Evolutionary conservation across 2,113 vertebrate genomes (phyloP), one percentile per base, ranked within the genome.

Genomic region (Blennius ocellaris): DNA sequence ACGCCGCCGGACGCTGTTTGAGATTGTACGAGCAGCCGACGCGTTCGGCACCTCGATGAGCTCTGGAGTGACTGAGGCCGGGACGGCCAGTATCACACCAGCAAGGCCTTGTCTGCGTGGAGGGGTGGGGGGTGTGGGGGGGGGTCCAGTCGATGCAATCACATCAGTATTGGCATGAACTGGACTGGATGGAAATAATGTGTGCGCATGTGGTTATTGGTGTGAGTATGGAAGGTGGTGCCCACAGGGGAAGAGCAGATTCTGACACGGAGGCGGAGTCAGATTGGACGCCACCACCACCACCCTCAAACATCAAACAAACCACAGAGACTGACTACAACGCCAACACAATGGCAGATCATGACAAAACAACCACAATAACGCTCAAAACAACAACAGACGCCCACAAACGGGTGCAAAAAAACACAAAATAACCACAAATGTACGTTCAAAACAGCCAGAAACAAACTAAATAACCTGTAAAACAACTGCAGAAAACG

Each of bases 161-260:
- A 10, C 78, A 85, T 92, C 80, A 58, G 89, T 92, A 69, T 0
- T 10, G 10, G 37, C 50, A 43, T 63, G 48, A 62, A 40, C 16
- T 48, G 53, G 52, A 60, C 57, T 43, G 64, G 62, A 8, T 49
- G 48, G 63, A 49, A 69, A 56, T 11, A 4, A 66, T 63, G 63
- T 61, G 47, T 63, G 12, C 0, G 11, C 36, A 10, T 36, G 11
- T 7, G 41, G 9, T 9, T 38, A 56, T 8, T 53, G 37, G 38
- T 55, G 44, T 11, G 72, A 50, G 30, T n/a, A 44, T 57, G 47
- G 14, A 17, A 17, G 61, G 12, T 41, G 61, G 12, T 41, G 40
- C 41, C 41, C 8, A 11, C 16, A 16, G 38, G n/a, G 5, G 38
- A 36, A 57, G 16, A 49, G 10, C n/a, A 45, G 43, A 50, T 14